Conservation (phyloP, 2,797 vertebrate genomes). For the Potorous gilbertii region DNA sequence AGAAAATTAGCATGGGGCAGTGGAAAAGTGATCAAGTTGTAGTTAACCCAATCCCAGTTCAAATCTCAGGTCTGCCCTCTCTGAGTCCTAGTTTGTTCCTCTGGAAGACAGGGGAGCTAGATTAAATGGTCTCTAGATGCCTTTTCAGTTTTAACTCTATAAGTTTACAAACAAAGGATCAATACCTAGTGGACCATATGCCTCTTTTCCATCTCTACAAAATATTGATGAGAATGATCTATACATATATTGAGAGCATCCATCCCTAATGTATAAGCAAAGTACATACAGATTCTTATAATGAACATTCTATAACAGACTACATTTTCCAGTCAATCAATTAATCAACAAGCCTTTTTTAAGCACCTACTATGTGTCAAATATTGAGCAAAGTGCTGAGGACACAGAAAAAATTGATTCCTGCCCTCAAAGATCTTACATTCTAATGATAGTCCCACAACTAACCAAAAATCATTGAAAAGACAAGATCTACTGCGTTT, state of each 20-base stretch:
- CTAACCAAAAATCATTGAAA: not conserved
- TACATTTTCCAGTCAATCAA: not conserved
- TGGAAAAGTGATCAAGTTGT: not conserved
- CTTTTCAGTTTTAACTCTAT: not conserved
- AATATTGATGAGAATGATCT: not conserved
- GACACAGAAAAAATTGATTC: not conserved
- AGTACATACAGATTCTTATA: not conserved
- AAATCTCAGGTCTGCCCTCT: not conserved
- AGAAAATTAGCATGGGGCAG: not conserved
- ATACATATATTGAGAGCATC: not conserved
- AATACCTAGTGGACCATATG: not conserved
- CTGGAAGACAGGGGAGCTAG: not conserved
- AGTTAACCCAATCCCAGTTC: not conserved
- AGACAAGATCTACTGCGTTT: not conserved
- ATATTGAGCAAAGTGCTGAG: not conserved
- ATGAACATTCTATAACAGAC: not conserved
- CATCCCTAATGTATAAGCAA: not conserved
- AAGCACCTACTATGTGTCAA: not conserved
- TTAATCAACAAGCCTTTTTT: not conserved
- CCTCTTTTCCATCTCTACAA: not conserved
- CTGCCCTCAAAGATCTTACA: not conserved
- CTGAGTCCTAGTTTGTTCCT: not conserved
- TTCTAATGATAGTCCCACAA: not conserved
- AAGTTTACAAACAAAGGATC: not conserved
- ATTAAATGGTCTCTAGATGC: not conserved